These are phyloP conservation scores for Taenioides sp. DNA, from an alignment of 2,797 vertebrate species.

Conservation along the genomic window DNA sequence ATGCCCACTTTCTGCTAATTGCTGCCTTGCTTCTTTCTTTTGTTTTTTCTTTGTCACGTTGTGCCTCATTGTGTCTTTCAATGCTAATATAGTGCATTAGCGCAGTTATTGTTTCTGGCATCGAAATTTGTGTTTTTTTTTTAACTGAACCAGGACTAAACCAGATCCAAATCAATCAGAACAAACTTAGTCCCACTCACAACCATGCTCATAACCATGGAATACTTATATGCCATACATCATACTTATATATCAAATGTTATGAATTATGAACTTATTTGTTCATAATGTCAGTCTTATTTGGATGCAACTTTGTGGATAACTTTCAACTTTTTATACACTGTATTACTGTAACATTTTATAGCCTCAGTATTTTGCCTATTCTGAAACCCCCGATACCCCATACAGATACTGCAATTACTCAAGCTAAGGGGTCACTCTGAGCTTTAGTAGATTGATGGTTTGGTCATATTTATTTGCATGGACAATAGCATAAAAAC, in stretches of 20 bases:
- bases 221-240: no score
- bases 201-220: neutral
- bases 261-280: no score
- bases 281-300: no score
- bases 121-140: conserved; percentile 29
- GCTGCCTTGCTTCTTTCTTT: conserved; percentile 18
- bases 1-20: conserved; percentile 40
- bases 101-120: conserved; percentile 6
- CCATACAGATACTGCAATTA: neutral
- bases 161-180: neutral
- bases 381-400: neutral
- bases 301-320: neutral
- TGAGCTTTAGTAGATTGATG: neutral
- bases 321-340: neutral
- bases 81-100: conserved; percentile 1
- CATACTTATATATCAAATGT: no score
- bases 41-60: conserved; percentile 17
- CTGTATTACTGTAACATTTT: no score
- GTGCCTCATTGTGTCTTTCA: conserved; percentile 14
- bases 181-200: neutral
- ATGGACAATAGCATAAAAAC: neutral
- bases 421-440: conserved; percentile 6
- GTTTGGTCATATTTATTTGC: neutral
- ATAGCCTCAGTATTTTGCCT: no score
- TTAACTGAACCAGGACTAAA: neutral